Base-by-base conservation (phyloP, 2,797 vertebrate genomes). In the Argentina silus region DNA sequence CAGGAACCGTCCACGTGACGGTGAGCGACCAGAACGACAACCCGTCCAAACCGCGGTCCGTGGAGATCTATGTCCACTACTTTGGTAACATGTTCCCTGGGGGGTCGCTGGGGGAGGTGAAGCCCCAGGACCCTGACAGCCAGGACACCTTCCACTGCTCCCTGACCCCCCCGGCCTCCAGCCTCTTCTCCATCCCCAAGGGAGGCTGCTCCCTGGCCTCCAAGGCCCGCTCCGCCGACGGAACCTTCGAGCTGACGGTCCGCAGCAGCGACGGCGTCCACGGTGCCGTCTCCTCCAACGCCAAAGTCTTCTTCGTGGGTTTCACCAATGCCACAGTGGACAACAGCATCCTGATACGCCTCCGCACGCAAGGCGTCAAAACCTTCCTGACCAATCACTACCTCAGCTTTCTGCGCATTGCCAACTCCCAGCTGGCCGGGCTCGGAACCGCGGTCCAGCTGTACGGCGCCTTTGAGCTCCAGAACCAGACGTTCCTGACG, bases 11-110 rank as follows among this genome's bases (percentile, higher is more conserved):
- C 79, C 96, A 94, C 1, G 81, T 99, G 74, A 95, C 92, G 63
- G 92, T 99, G 47, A 93, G 94, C 23, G 98, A 99, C 83, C 95
- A 98, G 83, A 99, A 99, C 0, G 98, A 99, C 91, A 99, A 99
- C 77, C 98, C 98, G 0, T 99, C 98, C 0, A 95, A 96, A 85
- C 90, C 98, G 4, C 94, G 98, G 74, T 92, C 95, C 0, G 92
- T 98, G 76, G 97, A 99, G 81, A 94, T 99, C 82, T 97, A 95
- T 74, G 97, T 99, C 70, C 93, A 97, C 83, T 99, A 98, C 79
- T 99, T 95, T n/a, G 97, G 97, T 61, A 97, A 94, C 82, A 87
- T 95, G 82, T 99, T 98, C 87, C 93, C 97, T 2, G 97, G 98
- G 65, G 97, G 98, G 59, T 91, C 92, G 51, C 85, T 99, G 81